Conservation (phyloP, 2,888 invertebrate species). For the Eudemis profundana region DNA sequence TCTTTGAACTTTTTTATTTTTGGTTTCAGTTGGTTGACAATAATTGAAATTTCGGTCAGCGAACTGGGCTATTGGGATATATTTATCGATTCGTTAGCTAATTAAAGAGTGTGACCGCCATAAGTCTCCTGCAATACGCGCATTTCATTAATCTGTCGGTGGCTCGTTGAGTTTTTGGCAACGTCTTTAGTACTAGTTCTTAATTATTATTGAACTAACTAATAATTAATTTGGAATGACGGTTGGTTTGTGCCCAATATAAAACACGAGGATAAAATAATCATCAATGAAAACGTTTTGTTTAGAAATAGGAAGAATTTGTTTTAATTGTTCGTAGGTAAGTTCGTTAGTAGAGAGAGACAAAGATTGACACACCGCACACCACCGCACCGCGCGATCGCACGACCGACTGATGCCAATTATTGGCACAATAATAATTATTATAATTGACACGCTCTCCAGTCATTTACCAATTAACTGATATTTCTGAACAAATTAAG, state of each 20-base stretch:
- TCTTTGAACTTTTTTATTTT: slow-evolving; percentile 52
- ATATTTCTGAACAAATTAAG: too few relatives aligned
- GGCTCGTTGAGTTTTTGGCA: slow-evolving; percentile 32
- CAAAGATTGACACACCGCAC: too few relatives aligned
- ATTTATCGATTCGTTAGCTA: slow-evolving; percentile 39
- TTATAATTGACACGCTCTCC: too few relatives aligned
- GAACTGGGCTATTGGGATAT: slow-evolving; percentile 47
- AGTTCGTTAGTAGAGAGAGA: too few relatives aligned
- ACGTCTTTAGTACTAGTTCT: slow-evolving; percentile 1
- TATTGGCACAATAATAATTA: too few relatives aligned
- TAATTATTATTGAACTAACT: slow-evolving; percentile 13
- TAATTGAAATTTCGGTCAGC: slow-evolving; percentile 49
- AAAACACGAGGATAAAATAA: too few relatives aligned
- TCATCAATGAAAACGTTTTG: too few relatives aligned
- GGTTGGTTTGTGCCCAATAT: background rate
- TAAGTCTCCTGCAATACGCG: slow-evolving; percentile 29
- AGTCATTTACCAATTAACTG: too few relatives aligned
- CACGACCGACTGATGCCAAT: too few relatives aligned
- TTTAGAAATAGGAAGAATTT: too few relatives aligned
- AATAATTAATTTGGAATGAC: slow-evolving; percentile 9
- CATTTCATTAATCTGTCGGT: slow-evolving; percentile 34
- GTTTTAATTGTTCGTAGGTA: too few relatives aligned
- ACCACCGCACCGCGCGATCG: too few relatives aligned
- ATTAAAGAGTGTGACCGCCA: slow-evolving; percentile 33
- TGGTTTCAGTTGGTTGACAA: slow-evolving; percentile 36